Conservation (phyloP, 1,140 invertebrate species). For the Acromyrmex echinatior region DNA sequence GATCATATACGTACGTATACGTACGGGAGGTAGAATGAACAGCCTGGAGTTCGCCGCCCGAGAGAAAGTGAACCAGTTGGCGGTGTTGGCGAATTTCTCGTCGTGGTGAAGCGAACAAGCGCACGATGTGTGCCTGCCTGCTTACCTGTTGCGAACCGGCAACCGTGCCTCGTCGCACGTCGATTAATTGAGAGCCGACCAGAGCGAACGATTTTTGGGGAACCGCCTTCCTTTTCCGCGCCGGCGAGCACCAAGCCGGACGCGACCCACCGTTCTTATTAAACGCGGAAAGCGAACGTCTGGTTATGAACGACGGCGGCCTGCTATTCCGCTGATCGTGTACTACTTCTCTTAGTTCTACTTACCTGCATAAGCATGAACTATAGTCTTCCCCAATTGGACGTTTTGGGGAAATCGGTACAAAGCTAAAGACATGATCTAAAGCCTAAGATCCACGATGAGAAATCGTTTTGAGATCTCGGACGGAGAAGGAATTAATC, state of each 20-base stretch:
- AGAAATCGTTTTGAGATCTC: too few relatives aligned
- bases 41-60: conserved; percentile 78
- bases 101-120: conserved; percentile 66
- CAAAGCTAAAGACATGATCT: neutral
- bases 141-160: conserved; percentile 73
- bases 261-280: neutral
- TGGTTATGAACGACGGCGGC: neutral
- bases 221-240: conserved; percentile 43
- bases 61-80: conserved; percentile 85
- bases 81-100: conserved; percentile 83
- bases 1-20: neutral
- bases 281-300: conserved; percentile 25
- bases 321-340: conserved; percentile 1
- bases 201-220: conserved; percentile 66
- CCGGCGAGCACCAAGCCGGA: neutral
- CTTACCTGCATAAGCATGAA: neutral
- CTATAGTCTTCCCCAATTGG: neutral
- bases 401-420: neutral
- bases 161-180: conserved; percentile 68
- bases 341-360: conserved; percentile 9
- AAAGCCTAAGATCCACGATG: neutral
- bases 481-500: too few relatives aligned
- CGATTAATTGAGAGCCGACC: conserved; percentile 59
- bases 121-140: conserved; percentile 26
- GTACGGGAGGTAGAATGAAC: conserved; percentile 64